Base-by-base conservation (phyloP, 2,888 invertebrate species). In the Drosophila neutralis region DNA sequence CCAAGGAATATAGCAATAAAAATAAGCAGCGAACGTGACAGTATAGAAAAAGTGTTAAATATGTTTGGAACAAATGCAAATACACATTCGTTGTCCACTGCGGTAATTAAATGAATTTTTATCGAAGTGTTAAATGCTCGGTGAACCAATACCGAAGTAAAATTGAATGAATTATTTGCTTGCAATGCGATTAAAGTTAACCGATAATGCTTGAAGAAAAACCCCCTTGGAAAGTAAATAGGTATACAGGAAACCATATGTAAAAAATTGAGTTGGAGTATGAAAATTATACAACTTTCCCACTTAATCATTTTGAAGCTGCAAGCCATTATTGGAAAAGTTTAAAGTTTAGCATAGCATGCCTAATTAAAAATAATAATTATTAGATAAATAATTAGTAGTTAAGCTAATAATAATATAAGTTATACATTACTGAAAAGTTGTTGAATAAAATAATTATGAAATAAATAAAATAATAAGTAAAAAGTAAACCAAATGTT, bases 21-120 rank as follows among this genome's bases (percentile, higher is more conserved):
- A 89, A 67, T 75, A 86, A 90, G 76, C 90, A 77, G 63, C 68
- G 77, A 87, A 87, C 90, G 84, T 84, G 84, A 89, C 76, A 66
- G 76, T 69, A 59, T 49, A 53, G 68, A 62, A 73, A 88, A 86
- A 86, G 86, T 89, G 86, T 87, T 78, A 73, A 73, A 82, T 73
- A 66, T 69, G 48, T 52, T 61, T 65, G 74, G 64, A 58, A 62
- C 49, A 66, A 77, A 70, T 68, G 78, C 62, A 89, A 78, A 88
- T 85, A 73, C 52, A 85, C 77, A 66, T 78, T 63, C 78, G 59
- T 68, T 73, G 76, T 58, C 71, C 56, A 74, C 36, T 42, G 68
- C 24, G 69, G 79, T 78, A 89, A 90, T 90, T 87, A 83, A 78
- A 76, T 73, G 65, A 67, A 64, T 68, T 67, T 70, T 73, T 68